Evolutionary conservation across 2,888 invertebrate genomes (phyloP), one percentile per base, ranked within the genome.

Genomic region (Euclidia mi): DNA sequence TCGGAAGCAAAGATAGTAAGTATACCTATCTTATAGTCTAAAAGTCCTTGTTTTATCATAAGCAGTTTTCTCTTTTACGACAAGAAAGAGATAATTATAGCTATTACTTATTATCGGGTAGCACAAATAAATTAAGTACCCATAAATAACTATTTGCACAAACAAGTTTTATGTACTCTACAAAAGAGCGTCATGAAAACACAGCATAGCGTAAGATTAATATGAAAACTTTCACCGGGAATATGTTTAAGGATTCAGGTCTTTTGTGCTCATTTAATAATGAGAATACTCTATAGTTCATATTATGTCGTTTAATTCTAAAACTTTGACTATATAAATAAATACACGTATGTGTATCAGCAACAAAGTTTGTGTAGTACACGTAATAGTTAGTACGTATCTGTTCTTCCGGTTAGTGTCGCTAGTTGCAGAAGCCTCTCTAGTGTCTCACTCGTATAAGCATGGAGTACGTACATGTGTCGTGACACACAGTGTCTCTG

Each of bases 361-460:
- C 31, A 41, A 45, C 37, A 60, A 56, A 58, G 55, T 66, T 57
- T 25, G 11, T 14, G 18, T 37, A 41, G 52, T 46, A 37, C 52
- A 43, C 44, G 47, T 44, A 47, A 47, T 46, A 65, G 60, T 53
- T 57, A 41, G 61, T 55, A 61, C 47, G 55, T 56, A 56, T 66
- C 37, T 56, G 37, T 53, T 56, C 58, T 71, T 80, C 78, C 76
- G 71, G 73, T 57, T 38, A 38, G 63, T 57, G 60, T 48, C 56
- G 65, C 50, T 59, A 61, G 69, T 66, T 69, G 67, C 58, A 68
- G 80, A 81, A 83, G 71, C 73, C 80, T 66, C 71, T 73, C 67
- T 42, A 78, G 65, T 69, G 73, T 65, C 64, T 68, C 61, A 47
- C 50, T 47, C 51, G 15, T 44, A 34, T 49, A 40, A 44, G 52